Percentiles rank a stretch among this genome's conserved stretches.
These are phyloP conservation scores for Dryocosmus kuriphilus DNA, from an alignment of 2,888 invertebrate species.

Conservation along the genomic window DNA sequence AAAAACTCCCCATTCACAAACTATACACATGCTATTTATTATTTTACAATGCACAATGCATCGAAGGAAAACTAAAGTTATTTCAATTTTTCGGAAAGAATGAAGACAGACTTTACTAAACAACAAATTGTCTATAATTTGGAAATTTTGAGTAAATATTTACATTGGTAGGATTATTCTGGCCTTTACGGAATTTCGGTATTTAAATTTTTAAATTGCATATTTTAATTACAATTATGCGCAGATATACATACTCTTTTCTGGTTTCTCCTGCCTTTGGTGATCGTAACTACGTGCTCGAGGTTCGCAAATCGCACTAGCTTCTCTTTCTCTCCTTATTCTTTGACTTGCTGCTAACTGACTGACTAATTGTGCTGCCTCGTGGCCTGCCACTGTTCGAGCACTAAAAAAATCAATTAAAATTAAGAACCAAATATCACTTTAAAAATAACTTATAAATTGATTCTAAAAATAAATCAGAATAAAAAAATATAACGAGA, in stretches of 20 bases:
- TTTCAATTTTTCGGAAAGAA: neutral
- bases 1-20: slow-evolving; percentile 21
- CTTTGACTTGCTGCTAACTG: slow-evolving; percentile 76
- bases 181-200: neutral
- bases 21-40: slow-evolving; percentile 25
- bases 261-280: slow-evolving; percentile 78
- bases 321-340: slow-evolving; percentile 72
- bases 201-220: neutral
- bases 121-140: neutral
- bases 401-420: slow-evolving; percentile 60
- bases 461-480: too few relatives aligned
- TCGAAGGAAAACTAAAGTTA: slow-evolving; percentile 1
- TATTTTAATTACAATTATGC: neutral
- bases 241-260: slow-evolving; percentile 76
- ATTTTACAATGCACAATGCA: slow-evolving; percentile 11
- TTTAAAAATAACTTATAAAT: neutral
- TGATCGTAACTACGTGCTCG: slow-evolving; percentile 85
- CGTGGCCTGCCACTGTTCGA: slow-evolving; percentile 88
- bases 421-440: neutral
- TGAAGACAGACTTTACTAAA: neutral
- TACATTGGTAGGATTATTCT: neutral
- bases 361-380: slow-evolving; percentile 87
- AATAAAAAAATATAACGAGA: too few relatives aligned
- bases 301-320: slow-evolving; percentile 78
- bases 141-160: slow-evolving; percentile 4